Base-by-base conservation (phyloP, 2,888 invertebrate species). In the Polymixis flavicincta region DNA sequence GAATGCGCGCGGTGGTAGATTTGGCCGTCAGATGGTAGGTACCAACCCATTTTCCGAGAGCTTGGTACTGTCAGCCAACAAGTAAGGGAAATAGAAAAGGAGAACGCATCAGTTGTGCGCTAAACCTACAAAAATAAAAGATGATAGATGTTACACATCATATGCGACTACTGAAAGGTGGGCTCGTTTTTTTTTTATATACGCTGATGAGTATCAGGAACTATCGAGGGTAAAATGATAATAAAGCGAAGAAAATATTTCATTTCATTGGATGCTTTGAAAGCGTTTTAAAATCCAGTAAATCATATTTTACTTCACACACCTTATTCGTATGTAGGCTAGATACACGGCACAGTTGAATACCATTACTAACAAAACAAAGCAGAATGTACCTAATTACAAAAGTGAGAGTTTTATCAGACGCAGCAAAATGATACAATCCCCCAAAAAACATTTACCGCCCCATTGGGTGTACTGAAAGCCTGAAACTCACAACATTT, bases 401-500 rank as follows among this genome's bases (percentile, higher is more conserved):
- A 37, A 54, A 52, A 32, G 17, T 74, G 1, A 42, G 32, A 60
- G 32, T 50, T 28, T 54, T 61, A 52, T 45, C 19, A 7, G 11
- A 66, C 57, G 19, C 17, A 48, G 37, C 14, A 61, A 25, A 69
- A 67, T 42, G 0, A 37, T 57, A 67, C 17, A 42, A 54, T n/a
- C 48, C 4, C 25, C 63, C 42, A 5, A 9, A 80, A 79, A 81
- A 78, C 57, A 22, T 60, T 66, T 71, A 59, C 70, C 1, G 48
- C 25, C 60, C 74, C 70, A 73, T 74, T 68, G 69, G 28, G 84
- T 55, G 52, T 61, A 22, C 64, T 59, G 25, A 76, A 74, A 48
- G 22, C 19, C 32, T 32, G 25, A 61, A 82, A 64, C 42, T 59
- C 76, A 45, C 82, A 85, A 85, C 86, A 82, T 88, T 88, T 79